Percentiles rank a stretch among this genome's conserved stretches.
Evolutionary conservation across 2,113 vertebrate genomes (phyloP).

Genomic region (Neomonachus schauinslandi): DNA sequence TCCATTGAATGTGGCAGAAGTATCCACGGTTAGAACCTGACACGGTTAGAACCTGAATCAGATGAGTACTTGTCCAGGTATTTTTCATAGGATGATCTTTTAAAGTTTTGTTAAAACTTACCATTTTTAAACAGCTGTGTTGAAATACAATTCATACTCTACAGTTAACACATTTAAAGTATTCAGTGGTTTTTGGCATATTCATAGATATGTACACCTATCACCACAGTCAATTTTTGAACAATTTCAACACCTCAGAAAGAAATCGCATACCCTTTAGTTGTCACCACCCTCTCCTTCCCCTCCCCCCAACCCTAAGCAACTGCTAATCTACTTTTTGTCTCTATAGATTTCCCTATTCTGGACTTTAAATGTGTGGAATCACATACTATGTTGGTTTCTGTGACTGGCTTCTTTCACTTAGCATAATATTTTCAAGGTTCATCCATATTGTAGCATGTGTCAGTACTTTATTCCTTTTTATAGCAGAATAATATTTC

Average conservation of each 20-base stretch:
- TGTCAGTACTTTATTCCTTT: neutral
- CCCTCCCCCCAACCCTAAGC: neutral
- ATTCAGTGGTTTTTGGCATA: neutral
- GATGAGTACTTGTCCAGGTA: neutral
- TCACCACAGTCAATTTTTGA: neutral
- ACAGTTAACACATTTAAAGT: neutral
- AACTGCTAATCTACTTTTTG: neutral
- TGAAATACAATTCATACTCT: neutral
- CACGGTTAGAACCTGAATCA: neutral
- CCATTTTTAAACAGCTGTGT: constrained; percentile 19
- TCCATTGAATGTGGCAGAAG: neutral
- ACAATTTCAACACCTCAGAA: constrained; percentile 35
- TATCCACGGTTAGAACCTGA: neutral
- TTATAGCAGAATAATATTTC: neutral
- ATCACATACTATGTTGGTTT: neutral
- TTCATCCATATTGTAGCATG: neutral
- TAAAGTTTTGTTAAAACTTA: neutral
- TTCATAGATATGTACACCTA: neutral
- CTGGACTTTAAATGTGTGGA: neutral
- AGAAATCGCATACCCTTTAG: neutral
- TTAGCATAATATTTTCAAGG: neutral
- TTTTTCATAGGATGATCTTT: neutral
- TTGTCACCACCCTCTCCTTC: neutral
- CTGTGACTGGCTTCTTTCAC: constrained; percentile 11
- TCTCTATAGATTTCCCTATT: neutral